These are phyloP conservation scores for Antheraea pernyi DNA, from an alignment of 1,140 invertebrate species.

Conservation along the genomic window DNA sequence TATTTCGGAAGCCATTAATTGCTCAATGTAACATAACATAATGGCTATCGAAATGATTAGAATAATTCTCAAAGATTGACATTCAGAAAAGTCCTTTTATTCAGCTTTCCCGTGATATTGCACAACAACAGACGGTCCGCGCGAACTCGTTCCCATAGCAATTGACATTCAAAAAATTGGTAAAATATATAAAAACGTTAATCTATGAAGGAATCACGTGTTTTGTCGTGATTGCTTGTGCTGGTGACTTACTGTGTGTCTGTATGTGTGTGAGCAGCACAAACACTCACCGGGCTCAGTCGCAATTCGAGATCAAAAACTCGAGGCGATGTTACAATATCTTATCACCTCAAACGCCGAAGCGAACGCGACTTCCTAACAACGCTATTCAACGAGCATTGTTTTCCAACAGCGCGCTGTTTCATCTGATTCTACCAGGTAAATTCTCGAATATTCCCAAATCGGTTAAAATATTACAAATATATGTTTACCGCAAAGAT, in stretches of 20 bases:
- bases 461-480: no score
- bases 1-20: not conserved
- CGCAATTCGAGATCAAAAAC: constrained; percentile 67
- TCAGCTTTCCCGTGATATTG: constrained; percentile 20
- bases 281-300: constrained; percentile 40
- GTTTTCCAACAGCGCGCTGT: no score
- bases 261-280: not conserved
- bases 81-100: not conserved
- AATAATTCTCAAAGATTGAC: no score
- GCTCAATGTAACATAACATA: no score
- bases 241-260: not conserved
- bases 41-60: no score
- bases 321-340: constrained; percentile 20
- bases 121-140: constrained; percentile 23
- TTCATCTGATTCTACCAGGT: no score
- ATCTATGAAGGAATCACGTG: constrained; percentile 63
- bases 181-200: constrained; percentile 63
- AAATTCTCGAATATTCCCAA: no score
- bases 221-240: constrained; percentile 9
- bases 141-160: constrained; percentile 43
- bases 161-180: constrained; percentile 60
- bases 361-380: constrained; percentile 8
- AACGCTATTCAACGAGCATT: no score
- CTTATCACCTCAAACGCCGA: constrained; percentile 19
- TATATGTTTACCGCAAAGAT: no score